Conservation (phyloP, 1,140 invertebrate species). For the Drosophila obscura region DNA sequence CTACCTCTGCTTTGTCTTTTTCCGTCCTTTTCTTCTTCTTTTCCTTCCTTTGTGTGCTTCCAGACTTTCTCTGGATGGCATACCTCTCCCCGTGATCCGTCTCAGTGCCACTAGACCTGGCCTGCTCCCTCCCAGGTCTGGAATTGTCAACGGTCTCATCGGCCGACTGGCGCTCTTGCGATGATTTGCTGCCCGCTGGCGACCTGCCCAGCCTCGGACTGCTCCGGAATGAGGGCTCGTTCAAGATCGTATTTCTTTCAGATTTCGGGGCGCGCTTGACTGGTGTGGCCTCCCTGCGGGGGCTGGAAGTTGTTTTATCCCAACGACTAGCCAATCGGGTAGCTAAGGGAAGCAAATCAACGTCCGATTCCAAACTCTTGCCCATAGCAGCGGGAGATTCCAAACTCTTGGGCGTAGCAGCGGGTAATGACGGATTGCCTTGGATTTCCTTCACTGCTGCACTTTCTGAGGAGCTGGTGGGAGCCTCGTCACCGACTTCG, state of each 20-base stretch:
- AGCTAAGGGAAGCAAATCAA: no score
- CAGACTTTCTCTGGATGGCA: neutral
- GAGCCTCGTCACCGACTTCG: neutral
- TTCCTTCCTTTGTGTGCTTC: neutral
- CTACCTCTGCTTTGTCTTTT: no score
- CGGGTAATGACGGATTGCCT: neutral
- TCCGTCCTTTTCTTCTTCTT: no score
- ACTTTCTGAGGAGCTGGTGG: neutral
- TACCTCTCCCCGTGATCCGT: no score
- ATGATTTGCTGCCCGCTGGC: slow-evolving; percentile 21
- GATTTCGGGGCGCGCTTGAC: neutral
- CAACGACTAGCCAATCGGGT: slow-evolving; percentile 7
- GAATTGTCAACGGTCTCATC: neutral
- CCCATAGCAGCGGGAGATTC: neutral
- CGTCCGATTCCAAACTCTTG: neutral
- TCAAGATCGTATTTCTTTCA: slow-evolving; percentile 1
- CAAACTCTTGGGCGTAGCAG: slow-evolving; percentile 15
- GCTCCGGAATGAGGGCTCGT: slow-evolving; percentile 13
- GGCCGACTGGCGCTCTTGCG: slow-evolving; percentile 13
- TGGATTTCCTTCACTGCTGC: neutral
- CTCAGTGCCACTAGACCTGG: no score
- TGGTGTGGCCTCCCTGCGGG: neutral
- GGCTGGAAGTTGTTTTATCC: slow-evolving; percentile 8
- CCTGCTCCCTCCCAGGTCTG: neutral
- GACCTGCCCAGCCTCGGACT: slow-evolving; percentile 44